phyloP scores from a whole-genome alignment of 2,888 invertebrate genomes.

The Eupelmus urozonus region DNA sequence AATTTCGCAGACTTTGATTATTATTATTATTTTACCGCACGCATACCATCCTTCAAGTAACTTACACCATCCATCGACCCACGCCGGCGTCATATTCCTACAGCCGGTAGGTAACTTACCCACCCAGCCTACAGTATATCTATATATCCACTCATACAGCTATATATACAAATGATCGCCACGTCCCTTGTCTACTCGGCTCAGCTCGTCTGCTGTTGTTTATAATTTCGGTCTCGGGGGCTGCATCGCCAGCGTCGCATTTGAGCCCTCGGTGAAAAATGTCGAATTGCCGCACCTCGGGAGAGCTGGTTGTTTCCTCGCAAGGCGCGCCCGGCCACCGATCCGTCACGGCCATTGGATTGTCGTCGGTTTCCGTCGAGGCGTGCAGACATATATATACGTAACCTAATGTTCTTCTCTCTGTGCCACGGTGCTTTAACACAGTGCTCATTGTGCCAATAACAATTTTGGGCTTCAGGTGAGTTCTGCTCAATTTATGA shows the following conservation, averaged over 20 bases:
- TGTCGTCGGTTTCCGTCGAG: constrained; percentile 29
- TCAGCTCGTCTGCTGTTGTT: constrained; percentile 49
- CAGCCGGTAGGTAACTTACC: no score
- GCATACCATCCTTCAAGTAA: no score
- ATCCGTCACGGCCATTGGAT: constrained; percentile 22
- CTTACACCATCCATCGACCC: no score
- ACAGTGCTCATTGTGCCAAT: constrained; percentile 24
- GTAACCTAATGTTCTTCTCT: constrained; percentile 47
- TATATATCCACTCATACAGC: no score
- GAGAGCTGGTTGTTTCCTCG: constrained; percentile 1
- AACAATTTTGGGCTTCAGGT: constrained; percentile 36
- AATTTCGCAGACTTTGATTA: no score
- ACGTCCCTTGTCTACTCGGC: constrained; percentile 38
- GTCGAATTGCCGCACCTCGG: constrained; percentile 16
- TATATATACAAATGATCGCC: constrained; percentile 42
- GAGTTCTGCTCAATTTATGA: background rate
- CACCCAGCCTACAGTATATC: no score
- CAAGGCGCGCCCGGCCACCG: constrained; percentile 13
- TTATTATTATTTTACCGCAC: no score
- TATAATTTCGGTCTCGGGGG: constrained; percentile 34
- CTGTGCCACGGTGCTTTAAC: constrained; percentile 8
- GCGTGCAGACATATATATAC: constrained; percentile 31
- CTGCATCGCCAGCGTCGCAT: constrained; percentile 13
- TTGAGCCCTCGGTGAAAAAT: constrained; percentile 37
- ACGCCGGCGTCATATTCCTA: no score